phyloP scores from a whole-genome alignment of 2,797 vertebrate species.

The Galago senegalensis region DNA sequence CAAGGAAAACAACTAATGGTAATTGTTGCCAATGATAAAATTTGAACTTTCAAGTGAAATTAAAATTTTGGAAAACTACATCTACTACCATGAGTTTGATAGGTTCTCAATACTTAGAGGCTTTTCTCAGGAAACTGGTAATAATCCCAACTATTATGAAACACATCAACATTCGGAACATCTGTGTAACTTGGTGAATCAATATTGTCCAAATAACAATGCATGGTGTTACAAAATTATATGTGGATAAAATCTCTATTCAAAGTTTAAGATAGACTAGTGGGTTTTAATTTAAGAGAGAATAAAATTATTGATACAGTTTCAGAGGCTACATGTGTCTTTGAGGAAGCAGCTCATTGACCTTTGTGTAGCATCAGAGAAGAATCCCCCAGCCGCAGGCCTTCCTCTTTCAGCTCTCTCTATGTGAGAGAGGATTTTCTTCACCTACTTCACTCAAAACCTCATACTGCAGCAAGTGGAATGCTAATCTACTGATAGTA shows the following conservation, averaged over 20 bases:
- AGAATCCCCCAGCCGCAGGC: not conserved
- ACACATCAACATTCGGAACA: not conserved
- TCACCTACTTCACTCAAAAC: not conserved
- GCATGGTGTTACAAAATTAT: not conserved
- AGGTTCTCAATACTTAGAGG: slow-evolving; percentile 40
- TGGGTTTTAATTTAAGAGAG: not conserved
- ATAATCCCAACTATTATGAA: slow-evolving; percentile 20
- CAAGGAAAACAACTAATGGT: not conserved
- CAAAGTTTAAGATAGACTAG: not conserved
- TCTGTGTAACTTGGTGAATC: not conserved
- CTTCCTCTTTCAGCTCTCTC: not conserved
- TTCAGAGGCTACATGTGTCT: not conserved
- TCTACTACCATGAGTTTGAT: not conserved
- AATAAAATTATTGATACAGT: not conserved
- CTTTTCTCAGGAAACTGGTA: not conserved
- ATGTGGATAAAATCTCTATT: not conserved
- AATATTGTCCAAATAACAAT: slow-evolving; percentile 9
- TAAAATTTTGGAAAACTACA: slow-evolving; percentile 26
- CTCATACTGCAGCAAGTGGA: slow-evolving; percentile 3
- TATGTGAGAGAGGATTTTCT: not conserved
- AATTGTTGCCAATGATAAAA: slow-evolving; percentile 22
- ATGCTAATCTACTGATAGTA: not conserved
- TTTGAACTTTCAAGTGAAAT: slow-evolving; percentile 38
- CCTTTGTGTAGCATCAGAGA: not conserved
- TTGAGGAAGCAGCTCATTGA: not conserved